Evolutionary conservation across 2,888 invertebrate genomes (phyloP).

Genomic region (Dinocampus coccinellae): DNA sequence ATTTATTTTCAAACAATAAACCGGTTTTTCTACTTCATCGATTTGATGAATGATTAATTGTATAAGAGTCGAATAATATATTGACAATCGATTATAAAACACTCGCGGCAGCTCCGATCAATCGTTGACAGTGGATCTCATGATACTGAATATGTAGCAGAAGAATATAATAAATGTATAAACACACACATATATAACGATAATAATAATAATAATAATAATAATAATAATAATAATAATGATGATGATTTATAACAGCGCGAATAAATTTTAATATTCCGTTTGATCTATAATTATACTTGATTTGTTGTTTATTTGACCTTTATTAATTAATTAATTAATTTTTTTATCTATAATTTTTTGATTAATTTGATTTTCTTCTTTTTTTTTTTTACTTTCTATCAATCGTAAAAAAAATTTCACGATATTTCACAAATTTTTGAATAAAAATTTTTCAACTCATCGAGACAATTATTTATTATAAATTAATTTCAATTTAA

Average conservation of each 20-base stretch:
- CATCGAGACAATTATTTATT: no score
- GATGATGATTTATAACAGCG: no score
- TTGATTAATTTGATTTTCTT: no score
- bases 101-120: no score
- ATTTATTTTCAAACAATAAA: no score
- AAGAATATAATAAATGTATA: not conserved
- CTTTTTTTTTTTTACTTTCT: no score
- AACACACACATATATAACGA: not conserved
- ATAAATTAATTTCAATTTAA: no score
- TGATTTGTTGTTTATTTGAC: not conserved
- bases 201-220: not conserved
- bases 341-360: no score
- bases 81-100: not conserved
- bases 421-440: no score
- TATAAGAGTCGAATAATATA: not conserved
- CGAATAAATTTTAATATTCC: not conserved
- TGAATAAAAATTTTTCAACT: no score
- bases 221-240: not conserved
- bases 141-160: not conserved
- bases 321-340: not conserved
- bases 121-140: not conserved
- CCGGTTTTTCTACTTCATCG: no score
- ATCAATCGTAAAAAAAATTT: no score
- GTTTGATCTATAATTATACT: not conserved
- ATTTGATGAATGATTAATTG: not conserved